These are phyloP conservation scores for Megastigmus dorsalis DNA, from an alignment of 2,888 invertebrate species.

Conservation along the genomic window DNA sequence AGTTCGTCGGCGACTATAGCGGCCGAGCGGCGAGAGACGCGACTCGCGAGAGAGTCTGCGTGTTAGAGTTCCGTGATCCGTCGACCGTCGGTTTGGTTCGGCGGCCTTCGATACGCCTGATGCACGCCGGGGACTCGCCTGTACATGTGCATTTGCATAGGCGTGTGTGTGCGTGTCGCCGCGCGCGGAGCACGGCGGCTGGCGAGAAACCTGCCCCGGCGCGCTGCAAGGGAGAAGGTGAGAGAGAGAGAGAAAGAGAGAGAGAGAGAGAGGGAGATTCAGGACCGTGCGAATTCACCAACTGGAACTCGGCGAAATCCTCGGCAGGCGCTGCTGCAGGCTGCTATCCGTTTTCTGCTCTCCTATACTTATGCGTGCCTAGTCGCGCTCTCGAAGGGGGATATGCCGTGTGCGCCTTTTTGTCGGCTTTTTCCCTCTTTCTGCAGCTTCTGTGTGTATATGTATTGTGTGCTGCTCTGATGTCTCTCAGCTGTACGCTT, in stretches of 20 bases:
- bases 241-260: not conserved
- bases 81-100: not conserved
- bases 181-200: too few relatives aligned
- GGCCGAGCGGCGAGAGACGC: not conserved
- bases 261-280: not conserved
- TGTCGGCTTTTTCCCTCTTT: conserved; percentile 31
- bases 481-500: conserved; percentile 29
- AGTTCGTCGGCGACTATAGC: too few relatives aligned
- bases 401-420: too few relatives aligned
- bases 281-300: conserved; percentile 40
- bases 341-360: too few relatives aligned
- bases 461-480: too few relatives aligned
- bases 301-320: conserved; percentile 21
- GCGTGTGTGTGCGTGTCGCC: not conserved
- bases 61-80: not conserved
- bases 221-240: not conserved
- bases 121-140: not conserved
- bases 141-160: conserved; percentile 15
- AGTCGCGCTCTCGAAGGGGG: too few relatives aligned
- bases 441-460: too few relatives aligned
- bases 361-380: not conserved
- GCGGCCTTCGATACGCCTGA: conserved; percentile 1
- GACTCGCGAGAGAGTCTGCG: not conserved
- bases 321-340: too few relatives aligned
- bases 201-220: conserved; percentile 31